Conservation (phyloP, 2,888 invertebrate genomes). For the Sphaerophoria rueppellii region DNA sequence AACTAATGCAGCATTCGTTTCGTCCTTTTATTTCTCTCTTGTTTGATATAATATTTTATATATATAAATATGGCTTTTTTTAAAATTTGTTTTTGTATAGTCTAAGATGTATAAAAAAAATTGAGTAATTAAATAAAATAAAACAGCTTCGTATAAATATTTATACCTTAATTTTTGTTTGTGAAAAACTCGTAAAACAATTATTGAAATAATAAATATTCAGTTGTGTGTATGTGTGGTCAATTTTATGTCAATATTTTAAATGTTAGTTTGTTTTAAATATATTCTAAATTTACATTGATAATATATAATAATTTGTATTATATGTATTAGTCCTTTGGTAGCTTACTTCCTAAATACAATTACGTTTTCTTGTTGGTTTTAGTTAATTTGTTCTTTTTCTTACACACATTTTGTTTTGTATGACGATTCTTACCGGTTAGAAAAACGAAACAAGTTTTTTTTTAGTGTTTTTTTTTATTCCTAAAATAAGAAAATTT, state of each 20-base stretch:
- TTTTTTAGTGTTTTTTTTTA: neutral
- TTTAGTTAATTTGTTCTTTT: constrained; percentile 34
- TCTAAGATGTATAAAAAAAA: constrained; percentile 62
- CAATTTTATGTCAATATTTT: constrained; percentile 37
- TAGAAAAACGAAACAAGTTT: neutral
- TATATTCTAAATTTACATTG: constrained; percentile 70
- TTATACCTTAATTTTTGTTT: constrained; percentile 62
- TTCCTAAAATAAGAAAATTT: constrained; percentile 50
- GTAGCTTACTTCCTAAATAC: constrained; percentile 70
- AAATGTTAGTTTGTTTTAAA: constrained; percentile 35
- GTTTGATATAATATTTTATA: constrained; percentile 32
- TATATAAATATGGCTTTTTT: constrained; percentile 70
- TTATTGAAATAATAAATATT: constrained; percentile 64
- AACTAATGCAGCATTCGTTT: constrained; percentile 63
- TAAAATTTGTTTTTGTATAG: constrained; percentile 55
- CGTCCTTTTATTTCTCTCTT: constrained; percentile 27
- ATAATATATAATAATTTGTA: constrained; percentile 63
- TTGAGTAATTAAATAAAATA: constrained; percentile 54
- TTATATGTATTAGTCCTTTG: constrained; percentile 71
- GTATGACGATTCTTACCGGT: neutral
- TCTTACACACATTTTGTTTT: constrained; percentile 27
- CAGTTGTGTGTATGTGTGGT: constrained; percentile 66
- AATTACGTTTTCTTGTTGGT: constrained; percentile 42
- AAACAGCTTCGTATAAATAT: constrained; percentile 68
- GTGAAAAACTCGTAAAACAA: constrained; percentile 23